A percentile compares a stretch with the other conserved stretches of the same genome.
Conservation (phyloP, 2,113 vertebrate genomes). For the Leucopternis melanops region DNA sequence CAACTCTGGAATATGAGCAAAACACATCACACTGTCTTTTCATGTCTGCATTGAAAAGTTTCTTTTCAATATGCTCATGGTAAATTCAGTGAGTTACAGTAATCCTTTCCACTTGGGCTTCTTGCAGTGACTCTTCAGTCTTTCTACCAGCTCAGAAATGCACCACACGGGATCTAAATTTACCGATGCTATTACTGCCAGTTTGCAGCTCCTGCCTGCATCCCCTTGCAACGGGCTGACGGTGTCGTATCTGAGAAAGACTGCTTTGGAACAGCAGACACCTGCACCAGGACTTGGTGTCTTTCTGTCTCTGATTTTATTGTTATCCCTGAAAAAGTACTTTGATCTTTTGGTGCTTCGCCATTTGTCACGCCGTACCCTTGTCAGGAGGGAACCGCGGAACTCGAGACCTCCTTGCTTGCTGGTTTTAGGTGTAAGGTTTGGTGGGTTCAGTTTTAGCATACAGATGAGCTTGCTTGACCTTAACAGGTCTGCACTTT, state of each 20-base stretch:
- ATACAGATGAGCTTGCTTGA: constrained; percentile 19
- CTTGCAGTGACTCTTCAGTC: neutral
- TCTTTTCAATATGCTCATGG: neutral
- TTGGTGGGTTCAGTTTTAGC: neutral
- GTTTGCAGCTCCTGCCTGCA: neutral
- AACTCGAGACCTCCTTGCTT: neutral
- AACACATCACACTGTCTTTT: neutral
- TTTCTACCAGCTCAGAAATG: neutral
- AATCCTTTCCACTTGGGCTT: neutral
- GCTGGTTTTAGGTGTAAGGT: neutral
- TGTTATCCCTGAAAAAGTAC: neutral
- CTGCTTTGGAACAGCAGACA: neutral
- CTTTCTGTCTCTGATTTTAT: neutral
- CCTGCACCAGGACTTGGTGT: neutral
- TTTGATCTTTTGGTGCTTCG: neutral
- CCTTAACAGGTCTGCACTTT: constrained; percentile 21
- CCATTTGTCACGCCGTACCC: neutral
- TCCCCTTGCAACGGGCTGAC: neutral
- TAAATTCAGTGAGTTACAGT: neutral
- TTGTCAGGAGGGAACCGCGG: neutral
- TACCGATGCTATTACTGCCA: neutral
- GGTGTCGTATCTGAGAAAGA: neutral
- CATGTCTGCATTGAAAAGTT: neutral
- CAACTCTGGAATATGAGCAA: neutral
- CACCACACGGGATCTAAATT: neutral